Base-by-base conservation (phyloP, 2,888 invertebrate genomes). In the Panopea generosa region DNA sequence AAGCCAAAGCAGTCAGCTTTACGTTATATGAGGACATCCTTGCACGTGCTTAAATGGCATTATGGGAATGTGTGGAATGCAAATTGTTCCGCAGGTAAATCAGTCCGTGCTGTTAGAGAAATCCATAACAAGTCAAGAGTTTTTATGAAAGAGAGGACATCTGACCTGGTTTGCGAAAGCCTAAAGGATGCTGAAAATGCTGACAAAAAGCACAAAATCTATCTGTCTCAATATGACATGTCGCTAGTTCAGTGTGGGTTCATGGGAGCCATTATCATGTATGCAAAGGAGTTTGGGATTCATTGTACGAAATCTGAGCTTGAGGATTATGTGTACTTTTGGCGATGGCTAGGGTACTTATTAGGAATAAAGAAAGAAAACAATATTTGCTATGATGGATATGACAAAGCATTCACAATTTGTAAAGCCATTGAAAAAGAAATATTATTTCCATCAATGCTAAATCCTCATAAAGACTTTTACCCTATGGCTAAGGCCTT, bases 201-300 rank as follows among this genome's bases (percentile, higher is more conserved):
- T 40, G 24, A 60, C 27, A 14, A 22, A 2, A 16, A 20, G 16
- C 33, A 22, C n/a, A 11, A 22, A 22, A 50, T 84, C 7, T 93
- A 94, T 43, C 95, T 97, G 40, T 95, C 95, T 0, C 98, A 98
- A 91, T 94, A 95, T 81, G 97, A 97, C 90, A 95, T 98, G 94
- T 96, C 96, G 0, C 91, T 97, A 11, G 97, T 97, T 0, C 97
- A 96, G 92, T 96, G 96, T 90, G 97, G 97, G 2, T 98, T 98
- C 90, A 94, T 97, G 89, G 97, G 97, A 0, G 95, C 95, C 82
- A 93, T 95, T 0, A 90, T 96, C 0, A 89, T 96, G 67, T 93
- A 93, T 67, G 94, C 94, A 0, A 94, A 95, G 67, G 92, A 94
- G 63, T 94, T 97, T 55, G 96, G 96, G 0, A 93, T 97, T 16